These are phyloP conservation scores for Pegea sp. DNA, from an alignment of 23 tunicate genomes.

Conservation along the genomic window DNA sequence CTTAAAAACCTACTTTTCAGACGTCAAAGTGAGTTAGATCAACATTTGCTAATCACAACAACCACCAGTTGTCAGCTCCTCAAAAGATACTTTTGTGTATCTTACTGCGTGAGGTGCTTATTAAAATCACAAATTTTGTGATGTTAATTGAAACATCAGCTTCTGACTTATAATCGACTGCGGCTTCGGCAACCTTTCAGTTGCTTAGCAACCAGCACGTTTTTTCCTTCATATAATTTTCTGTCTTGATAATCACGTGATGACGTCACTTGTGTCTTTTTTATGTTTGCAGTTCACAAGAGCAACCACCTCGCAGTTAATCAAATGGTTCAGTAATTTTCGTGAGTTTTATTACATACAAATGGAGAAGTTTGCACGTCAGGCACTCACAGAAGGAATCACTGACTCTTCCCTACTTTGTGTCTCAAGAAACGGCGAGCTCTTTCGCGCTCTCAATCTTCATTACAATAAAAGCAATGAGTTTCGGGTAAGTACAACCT, in stretches of 20 bases:
- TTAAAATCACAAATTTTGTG: too few species aligned
- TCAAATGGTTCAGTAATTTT: constrained; percentile 99
- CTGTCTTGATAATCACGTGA: too few species aligned
- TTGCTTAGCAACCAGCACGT: too few species aligned
- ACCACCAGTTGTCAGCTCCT: too few species aligned
- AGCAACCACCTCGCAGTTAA: constrained; percentile 95
- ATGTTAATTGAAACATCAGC: too few species aligned
- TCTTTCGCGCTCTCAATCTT: constrained; percentile 60
- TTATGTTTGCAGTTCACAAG: constrained; percentile 67
- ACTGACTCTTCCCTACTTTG: constrained; percentile 20
- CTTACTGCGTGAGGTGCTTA: too few species aligned
- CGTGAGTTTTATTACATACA: constrained; percentile 99
- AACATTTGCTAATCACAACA: too few species aligned
- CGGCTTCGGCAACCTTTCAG: too few species aligned
- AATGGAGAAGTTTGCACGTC: constrained; percentile 93
- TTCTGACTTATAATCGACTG: too few species aligned
- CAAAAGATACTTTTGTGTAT: too few species aligned
- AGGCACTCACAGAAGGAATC: constrained; percentile 69
- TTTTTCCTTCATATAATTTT: too few species aligned
- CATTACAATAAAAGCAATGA: constrained; percentile 96
- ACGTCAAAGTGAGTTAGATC: constrained; percentile 85
- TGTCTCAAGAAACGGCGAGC: constrained; percentile 53
- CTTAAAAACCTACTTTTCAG: constrained; percentile 65
- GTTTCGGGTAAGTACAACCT: constrained; percentile 35
- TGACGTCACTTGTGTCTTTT: too few species aligned